phyloP scores from a whole-genome alignment of 2,113 vertebrate genomes.

The Neofelis nebulosa region DNA sequence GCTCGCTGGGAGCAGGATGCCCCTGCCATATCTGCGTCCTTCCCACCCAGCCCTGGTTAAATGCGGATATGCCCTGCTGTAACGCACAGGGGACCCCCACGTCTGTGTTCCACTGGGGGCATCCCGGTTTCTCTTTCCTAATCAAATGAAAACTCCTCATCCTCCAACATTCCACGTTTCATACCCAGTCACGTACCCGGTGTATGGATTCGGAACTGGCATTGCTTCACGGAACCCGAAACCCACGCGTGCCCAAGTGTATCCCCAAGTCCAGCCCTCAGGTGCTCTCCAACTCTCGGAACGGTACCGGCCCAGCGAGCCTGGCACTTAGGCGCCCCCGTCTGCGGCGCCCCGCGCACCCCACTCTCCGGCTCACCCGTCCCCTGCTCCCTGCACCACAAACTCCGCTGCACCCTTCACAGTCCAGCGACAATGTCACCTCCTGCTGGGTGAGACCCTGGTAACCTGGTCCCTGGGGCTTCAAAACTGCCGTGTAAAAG shows the following conservation, averaged over 20 bases:
- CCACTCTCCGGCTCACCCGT: not conserved
- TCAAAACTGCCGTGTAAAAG: not conserved
- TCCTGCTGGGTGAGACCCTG: not conserved
- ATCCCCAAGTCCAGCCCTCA: rapidly evolving
- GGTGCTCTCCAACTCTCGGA: rapidly evolving
- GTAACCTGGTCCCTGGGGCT: not conserved
- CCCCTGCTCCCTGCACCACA: not conserved
- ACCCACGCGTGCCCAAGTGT: not conserved
- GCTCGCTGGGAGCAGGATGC: not conserved
- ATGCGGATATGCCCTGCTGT: rapidly evolving
- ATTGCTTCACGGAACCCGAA: rapidly evolving
- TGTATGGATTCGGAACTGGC: not conserved
- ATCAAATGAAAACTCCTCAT: not conserved
- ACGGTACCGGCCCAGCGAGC: not conserved
- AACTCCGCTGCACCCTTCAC: not conserved
- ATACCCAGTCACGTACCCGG: rapidly evolving
- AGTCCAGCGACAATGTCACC: not conserved
- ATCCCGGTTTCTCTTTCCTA: not conserved
- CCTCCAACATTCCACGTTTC: rapidly evolving
- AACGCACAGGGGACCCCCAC: not conserved
- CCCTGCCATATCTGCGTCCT: rapidly evolving
- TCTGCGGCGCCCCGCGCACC: rapidly evolving
- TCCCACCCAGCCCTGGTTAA: rapidly evolving
- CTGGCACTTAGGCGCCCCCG: rapidly evolving
- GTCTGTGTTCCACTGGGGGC: not conserved